Evolutionary conservation across 2,113 vertebrate genomes (phyloP), one percentile per base, ranked within the genome.

Genomic region (Glaucomys volans): DNA sequence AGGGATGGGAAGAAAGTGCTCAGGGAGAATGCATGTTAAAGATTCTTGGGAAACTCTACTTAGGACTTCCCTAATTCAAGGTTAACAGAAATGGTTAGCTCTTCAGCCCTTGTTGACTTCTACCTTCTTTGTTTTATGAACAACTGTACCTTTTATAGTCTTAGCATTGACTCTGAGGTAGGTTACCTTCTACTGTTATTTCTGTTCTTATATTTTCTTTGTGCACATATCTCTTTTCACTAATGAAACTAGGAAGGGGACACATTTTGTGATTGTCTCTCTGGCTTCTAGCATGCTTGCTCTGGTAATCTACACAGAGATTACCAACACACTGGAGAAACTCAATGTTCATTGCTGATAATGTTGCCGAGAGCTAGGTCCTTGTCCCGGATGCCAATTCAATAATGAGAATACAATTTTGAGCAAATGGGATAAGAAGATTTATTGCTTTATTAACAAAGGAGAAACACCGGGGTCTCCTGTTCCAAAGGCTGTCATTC

Each of bases 1-100:
- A 67, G 80, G 57, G 87, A 94, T 81, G 80, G 72, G 91, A 97
- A 97, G 47, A 95, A 84, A n/a, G n/a, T n/a, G n/a, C n/a, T n/a
- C n/a, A n/a, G n/a, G n/a, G n/a, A n/a, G n/a, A n/a, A n/a, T n/a
- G n/a, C n/a, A 62, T 67, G 47, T 96, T 97, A 96, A 97, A 95
- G 71, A 37, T 28, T 97, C 91, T 90, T 96, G 83, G 75, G 81
- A 97, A 95, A 95, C 47, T 37, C 87, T 80, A 71, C 82, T 87
- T 91, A 95, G 94, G 93, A 86, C 26, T 97, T 97, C 20, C 44
- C 2, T 97, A 50, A 91, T 80, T 62, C 8, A 93, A 86, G 7
- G 84, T 54, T n/a, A 94, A 32, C 62, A 54, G 57, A 44, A 82
- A 84, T 1, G 32, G 12, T 79, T 40, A 80, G 18, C 8, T 75